Evolutionary conservation across 2,113 vertebrate genomes (phyloP), one percentile per base, ranked within the genome.

Genomic region (Micronycteris hirsuta): DNA sequence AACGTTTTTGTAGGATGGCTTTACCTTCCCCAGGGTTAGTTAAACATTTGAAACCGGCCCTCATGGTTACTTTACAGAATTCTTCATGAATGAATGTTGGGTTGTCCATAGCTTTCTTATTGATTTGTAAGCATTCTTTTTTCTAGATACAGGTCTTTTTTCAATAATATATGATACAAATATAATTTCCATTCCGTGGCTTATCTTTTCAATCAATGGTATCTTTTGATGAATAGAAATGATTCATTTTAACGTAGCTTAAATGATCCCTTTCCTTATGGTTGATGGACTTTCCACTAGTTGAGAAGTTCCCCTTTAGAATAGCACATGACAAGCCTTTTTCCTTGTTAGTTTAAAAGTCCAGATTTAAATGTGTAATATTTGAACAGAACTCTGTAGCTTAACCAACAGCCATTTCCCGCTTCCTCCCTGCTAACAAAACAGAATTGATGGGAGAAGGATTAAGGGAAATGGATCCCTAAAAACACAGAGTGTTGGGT

Each of bases 61-160:
- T 91, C 33, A 19, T 45, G 52, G 63, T 36, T 12, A 36, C 26
- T 45, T 81, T 90, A 45, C 19, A 61, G 45, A 89, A 83, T 67
- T 81, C 41, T 68, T 93, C 43, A 63, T 41, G 41, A 86, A 20
- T 80, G 47, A 3, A 20, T 12, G 38, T 26, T 73, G 26, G 9
- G 31, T 49, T 54, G 43, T 52, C 31, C 47, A 61, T 74, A 52
- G 28, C 89, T 77, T 95, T 76, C 58, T 38, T 85, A 65, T 2
- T 73, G 77, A 73, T 96, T 91, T 77, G n/a, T 76, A 38, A 90
- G 41, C 10, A 22, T 86, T 82, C 68, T 89, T 83, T 47, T 63
- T 58, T 70, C 33, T 83, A 76, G 82, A 24, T 58, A 58, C 63
- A 78, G 38, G 43, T 65, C 12, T 92, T 31, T 80, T 87, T 92